Percentiles rank a stretch among this genome's conserved stretches.
Evolutionary conservation across 2,888 invertebrate species (phyloP).

Genomic region (Aelia acuminata): DNA sequence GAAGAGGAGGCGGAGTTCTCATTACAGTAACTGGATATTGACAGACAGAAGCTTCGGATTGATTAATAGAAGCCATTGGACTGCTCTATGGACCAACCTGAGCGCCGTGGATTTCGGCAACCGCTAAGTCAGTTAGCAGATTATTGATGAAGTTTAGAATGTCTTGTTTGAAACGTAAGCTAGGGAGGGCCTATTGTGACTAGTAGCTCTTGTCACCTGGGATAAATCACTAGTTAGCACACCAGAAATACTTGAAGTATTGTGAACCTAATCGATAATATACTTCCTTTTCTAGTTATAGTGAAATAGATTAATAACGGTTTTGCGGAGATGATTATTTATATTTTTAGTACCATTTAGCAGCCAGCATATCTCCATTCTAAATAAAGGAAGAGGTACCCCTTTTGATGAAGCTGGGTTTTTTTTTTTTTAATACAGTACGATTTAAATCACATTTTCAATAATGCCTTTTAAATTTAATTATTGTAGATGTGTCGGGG

Average conservation of each 20-base stretch:
- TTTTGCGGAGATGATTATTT: no score
- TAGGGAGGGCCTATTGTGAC: background rate
- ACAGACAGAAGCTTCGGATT: background rate
- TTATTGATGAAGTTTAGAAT: background rate
- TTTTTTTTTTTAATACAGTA: no score
- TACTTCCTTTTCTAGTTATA: no score
- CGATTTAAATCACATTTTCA: no score
- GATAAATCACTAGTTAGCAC: background rate
- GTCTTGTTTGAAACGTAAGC: background rate
- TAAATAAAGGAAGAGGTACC: no score
- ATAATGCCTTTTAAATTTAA: no score
- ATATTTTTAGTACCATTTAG: no score
- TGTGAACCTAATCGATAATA: background rate
- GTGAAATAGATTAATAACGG: no score
- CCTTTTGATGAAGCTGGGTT: no score
- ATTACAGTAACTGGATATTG: background rate
- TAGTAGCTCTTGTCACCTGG: background rate
- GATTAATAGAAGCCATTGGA: background rate
- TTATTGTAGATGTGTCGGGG: no score
- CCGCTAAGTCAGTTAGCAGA: background rate
- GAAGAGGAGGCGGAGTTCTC: constrained; percentile 5
- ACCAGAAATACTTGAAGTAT: background rate
- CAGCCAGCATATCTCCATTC: no score
- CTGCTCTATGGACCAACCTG: background rate
- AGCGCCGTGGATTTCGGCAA: background rate